phyloP scores from a whole-genome alignment of 2,797 vertebrate genomes.

The Sternarchorhynchus goeldii region DNA sequence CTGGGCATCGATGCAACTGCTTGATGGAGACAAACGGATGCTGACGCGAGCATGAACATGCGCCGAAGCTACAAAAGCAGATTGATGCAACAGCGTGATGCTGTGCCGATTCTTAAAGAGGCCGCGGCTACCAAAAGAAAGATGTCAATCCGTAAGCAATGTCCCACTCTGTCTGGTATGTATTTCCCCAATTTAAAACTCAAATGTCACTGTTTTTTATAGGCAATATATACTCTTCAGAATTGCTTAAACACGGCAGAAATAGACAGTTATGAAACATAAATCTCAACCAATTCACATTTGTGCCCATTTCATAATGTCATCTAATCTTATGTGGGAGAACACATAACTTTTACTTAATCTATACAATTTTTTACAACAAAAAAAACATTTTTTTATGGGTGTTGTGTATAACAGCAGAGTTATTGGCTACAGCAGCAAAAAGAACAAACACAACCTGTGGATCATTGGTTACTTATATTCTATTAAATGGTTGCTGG shows the following conservation, averaged over 20 bases:
- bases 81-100: constrained; percentile 67
- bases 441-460: neutral
- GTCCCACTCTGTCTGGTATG: too few relatives aligned
- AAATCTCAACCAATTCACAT: constrained; percentile 12
- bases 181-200: too few relatives aligned
- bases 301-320: neutral
- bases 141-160: too few relatives aligned
- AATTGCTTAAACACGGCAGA: too few relatives aligned
- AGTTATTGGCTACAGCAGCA: neutral
- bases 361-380: neutral
- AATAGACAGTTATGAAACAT: neutral
- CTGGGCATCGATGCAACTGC: neutral
- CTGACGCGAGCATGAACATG: constrained; percentile 2
- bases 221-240: too few relatives aligned
- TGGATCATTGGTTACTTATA: neutral
- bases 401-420: neutral
- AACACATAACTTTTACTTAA: neutral
- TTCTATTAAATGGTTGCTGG: too few relatives aligned
- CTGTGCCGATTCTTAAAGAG: constrained; percentile 75
- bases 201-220: too few relatives aligned
- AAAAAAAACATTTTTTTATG: constrained; percentile 3
- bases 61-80: constrained; percentile 56
- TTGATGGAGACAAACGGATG: neutral
- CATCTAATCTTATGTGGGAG: too few relatives aligned
- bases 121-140: constrained; percentile 51